These are phyloP conservation scores for Peromyscus maniculatus DNA, from an alignment of 2,113 vertebrate genomes.

Conservation along the genomic window DNA sequence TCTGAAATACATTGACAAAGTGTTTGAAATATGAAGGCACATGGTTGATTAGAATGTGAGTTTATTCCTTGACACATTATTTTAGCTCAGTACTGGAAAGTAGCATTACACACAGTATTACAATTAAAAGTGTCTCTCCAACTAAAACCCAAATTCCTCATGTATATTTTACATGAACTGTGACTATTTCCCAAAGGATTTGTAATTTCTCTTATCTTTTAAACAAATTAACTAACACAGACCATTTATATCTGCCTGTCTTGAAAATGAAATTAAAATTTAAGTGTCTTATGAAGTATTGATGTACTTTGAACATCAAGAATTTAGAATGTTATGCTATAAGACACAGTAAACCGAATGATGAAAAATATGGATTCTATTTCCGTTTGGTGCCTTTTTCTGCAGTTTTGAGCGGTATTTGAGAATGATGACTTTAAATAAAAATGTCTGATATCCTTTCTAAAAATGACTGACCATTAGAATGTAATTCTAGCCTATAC, in stretches of 20 bases:
- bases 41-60: neutral
- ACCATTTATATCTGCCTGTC: neutral
- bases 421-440: constrained; percentile 56
- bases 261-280: neutral
- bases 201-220: neutral
- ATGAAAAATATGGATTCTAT: neutral
- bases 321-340: neutral
- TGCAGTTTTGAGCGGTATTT: neutral
- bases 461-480: constrained; percentile 37
- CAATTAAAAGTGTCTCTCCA: neutral
- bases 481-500: constrained; percentile 5
- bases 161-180: neutral
- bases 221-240: neutral
- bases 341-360: neutral
- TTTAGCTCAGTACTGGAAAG: neutral
- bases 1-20: neutral
- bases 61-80: neutral
- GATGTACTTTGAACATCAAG: neutral
- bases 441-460: constrained; percentile 71
- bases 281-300: neutral
- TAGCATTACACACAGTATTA: neutral
- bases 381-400: constrained; percentile 43
- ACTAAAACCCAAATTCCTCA: neutral
- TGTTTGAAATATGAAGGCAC: neutral
- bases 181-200: neutral